Conservation (phyloP, 2,888 invertebrate genomes). For the Tortricodes alternella region DNA sequence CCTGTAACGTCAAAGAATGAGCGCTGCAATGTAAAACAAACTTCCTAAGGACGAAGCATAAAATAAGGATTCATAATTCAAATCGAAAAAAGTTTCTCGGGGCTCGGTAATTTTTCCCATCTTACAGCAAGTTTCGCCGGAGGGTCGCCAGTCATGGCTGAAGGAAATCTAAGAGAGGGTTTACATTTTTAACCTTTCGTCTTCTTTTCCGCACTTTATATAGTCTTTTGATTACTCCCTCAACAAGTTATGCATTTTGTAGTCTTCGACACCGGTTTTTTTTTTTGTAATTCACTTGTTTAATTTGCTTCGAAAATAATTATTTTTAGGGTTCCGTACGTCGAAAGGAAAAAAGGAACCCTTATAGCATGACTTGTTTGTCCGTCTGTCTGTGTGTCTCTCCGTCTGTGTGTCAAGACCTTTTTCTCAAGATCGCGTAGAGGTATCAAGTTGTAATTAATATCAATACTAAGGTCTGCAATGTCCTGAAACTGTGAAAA, state of each 20-base stretch:
- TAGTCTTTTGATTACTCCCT: slow-evolving; percentile 82
- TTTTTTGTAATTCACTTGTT: no score
- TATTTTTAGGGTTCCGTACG: no score
- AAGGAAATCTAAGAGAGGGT: slow-evolving; percentile 78
- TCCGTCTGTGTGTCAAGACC: no score
- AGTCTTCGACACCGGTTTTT: slow-evolving; percentile 66
- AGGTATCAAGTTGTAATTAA: no score
- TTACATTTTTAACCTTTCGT: slow-evolving; percentile 81
- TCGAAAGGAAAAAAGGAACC: no score
- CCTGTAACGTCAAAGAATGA: slow-evolving; percentile 62
- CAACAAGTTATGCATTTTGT: slow-evolving; percentile 82
- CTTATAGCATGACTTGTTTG: no score
- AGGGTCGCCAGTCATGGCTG: slow-evolving; percentile 71
- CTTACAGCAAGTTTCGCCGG: slow-evolving; percentile 76
- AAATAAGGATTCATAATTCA: slow-evolving; percentile 83
- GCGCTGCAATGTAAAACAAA: slow-evolving; percentile 71
- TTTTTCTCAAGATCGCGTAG: no score
- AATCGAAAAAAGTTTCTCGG: slow-evolving; percentile 80
- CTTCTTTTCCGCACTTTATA: slow-evolving; percentile 79
- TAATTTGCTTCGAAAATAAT: no score
- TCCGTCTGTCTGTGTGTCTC: no score
- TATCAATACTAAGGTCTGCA: no score
- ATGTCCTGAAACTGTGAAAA: no score
- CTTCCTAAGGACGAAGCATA: slow-evolving; percentile 70
- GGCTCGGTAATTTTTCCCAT: slow-evolving; percentile 80